Evolutionary conservation across 2,888 invertebrate species (phyloP), one percentile per base, ranked within the genome.

Genomic region (Gonocerus acuteangulatus): DNA sequence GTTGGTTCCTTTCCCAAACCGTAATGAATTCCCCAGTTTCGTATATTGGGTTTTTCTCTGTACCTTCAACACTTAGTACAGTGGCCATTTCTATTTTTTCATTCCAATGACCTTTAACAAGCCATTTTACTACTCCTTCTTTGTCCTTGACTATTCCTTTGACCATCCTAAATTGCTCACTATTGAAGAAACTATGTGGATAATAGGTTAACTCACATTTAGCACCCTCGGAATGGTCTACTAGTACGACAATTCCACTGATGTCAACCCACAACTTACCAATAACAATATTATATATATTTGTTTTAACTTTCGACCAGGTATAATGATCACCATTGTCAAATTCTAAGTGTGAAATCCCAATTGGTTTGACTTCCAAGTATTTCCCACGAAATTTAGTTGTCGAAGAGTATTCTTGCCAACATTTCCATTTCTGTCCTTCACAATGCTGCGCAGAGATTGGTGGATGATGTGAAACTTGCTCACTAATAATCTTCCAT

Each of bases 261-360:
- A 97, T 94, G 79, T 99, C 99, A 62, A 99, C 95, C 99, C 99
- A 99, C 69, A 99, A 79, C 76, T 92, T 94, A 68, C 99, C 99
- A 62, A 99, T 95, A 70, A 99, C 97, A 71, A 99, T 97, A 76
- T 99, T 99, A 80, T 99, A 96, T 57, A 99, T 95, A 4, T 96
- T 97, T 21, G 97, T 97, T 19, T 95, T 95, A 56, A 97, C 63
- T 60, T 65, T 66, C 13, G 52, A 56, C 66, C 66, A 66, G 4
- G 94, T 89, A 77, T 92, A 99, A 72, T 91, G 92, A 75, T 91
- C 87, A 39, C 86, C 86, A 69, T 79, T 74, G 27, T 70, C 72
- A 71, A 84, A 84, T 47, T 75, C 73, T 60, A 84, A 72, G 72
- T 84, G 83, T 34, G 81, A 77, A 49, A 78, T 79, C 42, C 84